Evolutionary conservation across 2,888 invertebrate species (phyloP).

Genomic region (Drosophila parthenogenetica): DNA sequence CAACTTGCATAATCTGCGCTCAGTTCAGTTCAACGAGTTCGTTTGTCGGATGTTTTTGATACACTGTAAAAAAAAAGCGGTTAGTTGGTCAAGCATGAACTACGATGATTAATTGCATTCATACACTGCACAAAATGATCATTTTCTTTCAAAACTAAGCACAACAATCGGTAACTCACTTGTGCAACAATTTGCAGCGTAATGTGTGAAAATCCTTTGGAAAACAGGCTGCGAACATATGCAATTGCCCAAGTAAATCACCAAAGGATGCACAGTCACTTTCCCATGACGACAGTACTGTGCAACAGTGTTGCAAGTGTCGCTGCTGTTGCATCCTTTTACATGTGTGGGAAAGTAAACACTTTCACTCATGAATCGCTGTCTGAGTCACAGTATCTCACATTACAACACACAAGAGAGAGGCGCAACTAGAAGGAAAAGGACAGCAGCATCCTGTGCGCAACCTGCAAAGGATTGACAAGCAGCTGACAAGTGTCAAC

Average conservation of each 20-base stretch:
- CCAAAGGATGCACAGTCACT: conserved; percentile 54
- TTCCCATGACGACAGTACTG: conserved; percentile 65
- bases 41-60: conserved; percentile 13
- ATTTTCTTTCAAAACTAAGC: neutral
- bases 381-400: conserved; percentile 58
- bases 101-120: conserved; percentile 48
- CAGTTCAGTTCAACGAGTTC: conserved; percentile 41
- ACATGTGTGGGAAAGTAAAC: conserved; percentile 72
- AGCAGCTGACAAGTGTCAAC: conserved; percentile 71
- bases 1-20: conserved; percentile 60
- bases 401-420: conserved; percentile 57
- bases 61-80: neutral
- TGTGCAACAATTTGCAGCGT: conserved; percentile 50
- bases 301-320: conserved; percentile 41
- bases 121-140: neutral
- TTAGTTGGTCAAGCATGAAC: conserved; percentile 54
- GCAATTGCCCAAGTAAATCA: conserved; percentile 7
- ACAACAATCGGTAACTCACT: conserved; percentile 14
- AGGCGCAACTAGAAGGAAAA: neutral
- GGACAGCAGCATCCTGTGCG: conserved; percentile 55
- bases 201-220: conserved; percentile 43
- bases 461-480: conserved; percentile 77
- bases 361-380: conserved; percentile 61
- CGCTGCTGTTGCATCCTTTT: conserved; percentile 46
- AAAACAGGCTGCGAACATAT: conserved; percentile 6